Percentiles rank a stretch among this genome's conserved stretches.
phyloP scores from a whole-genome alignment of 2,113 vertebrate genomes.

The Poeciliopsis prolifica region DNA sequence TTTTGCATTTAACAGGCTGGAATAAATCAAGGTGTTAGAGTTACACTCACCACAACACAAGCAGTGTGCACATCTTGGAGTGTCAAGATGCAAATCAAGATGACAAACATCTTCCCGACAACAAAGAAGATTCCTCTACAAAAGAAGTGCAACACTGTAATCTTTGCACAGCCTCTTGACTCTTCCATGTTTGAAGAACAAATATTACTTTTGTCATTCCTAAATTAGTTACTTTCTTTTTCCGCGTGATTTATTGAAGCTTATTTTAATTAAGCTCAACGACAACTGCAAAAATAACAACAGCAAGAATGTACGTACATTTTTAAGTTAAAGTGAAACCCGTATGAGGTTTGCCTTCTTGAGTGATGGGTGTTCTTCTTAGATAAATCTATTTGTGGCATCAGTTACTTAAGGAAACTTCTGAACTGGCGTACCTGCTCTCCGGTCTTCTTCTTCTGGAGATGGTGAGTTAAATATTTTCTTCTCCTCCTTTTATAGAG shows the following conservation, averaged over 20 bases:
- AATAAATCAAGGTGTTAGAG: background rate
- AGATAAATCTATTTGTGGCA: background rate
- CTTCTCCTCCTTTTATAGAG: constrained; percentile 57
- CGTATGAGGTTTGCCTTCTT: background rate
- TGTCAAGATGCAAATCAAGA: constrained; percentile 47
- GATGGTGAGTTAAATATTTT: background rate
- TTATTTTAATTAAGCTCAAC: background rate
- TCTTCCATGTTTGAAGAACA: background rate
- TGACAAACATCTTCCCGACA: constrained; percentile 60
- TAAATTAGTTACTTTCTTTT: background rate
- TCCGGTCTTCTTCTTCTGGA: background rate
- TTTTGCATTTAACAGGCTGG: background rate
- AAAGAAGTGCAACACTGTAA: background rate
- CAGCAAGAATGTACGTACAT: background rate
- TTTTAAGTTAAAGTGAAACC: background rate
- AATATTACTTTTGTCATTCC: background rate
- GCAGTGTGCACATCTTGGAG: constrained; percentile 49
- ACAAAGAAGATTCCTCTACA: background rate
- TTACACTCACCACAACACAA: constrained; percentile 63
- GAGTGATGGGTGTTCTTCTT: background rate
- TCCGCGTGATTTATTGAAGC: background rate
- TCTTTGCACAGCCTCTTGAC: background rate
- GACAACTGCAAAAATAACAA: background rate
- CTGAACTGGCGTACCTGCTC: constrained; percentile 41
- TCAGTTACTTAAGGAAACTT: background rate